Evolutionary conservation across 2,113 vertebrate species (phyloP).

Genomic region (Cercocebus atys): DNA sequence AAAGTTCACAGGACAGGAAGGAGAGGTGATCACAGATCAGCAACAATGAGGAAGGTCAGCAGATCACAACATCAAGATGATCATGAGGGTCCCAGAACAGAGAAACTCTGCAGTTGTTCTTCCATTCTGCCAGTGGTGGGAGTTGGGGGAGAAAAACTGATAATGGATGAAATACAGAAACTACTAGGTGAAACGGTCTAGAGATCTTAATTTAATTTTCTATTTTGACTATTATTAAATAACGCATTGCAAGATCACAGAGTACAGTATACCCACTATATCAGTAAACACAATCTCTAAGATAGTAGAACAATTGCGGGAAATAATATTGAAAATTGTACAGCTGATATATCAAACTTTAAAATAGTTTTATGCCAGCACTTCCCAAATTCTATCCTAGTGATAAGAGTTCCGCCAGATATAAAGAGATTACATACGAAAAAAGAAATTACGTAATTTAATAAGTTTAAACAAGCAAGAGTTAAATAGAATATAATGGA

Average conservation of each 20-base stretch:
- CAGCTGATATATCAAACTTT: not conserved
- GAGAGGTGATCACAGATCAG: not conserved
- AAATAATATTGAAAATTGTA: not conserved
- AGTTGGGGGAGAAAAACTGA: no score
- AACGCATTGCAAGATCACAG: not conserved
- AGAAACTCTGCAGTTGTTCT: not conserved
- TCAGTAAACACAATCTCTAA: not conserved
- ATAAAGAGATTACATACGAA: not conserved
- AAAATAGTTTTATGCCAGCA: not conserved
- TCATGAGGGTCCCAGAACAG: accelerated
- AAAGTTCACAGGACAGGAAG: not conserved
- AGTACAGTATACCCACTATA: not conserved
- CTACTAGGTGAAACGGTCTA: not conserved
- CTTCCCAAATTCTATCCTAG: not conserved
- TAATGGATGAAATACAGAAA: not conserved
- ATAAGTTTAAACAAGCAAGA: not conserved
- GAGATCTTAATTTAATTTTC: not conserved
- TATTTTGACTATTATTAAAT: not conserved
- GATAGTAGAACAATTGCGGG: not conserved
- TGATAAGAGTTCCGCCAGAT: not conserved
- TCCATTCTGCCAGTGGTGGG: no score
- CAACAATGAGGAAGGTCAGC: not conserved
- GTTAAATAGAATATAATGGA: not conserved
- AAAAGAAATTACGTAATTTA: not conserved
- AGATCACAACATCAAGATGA: not conserved